These are phyloP conservation scores for Lasioglossum albipes DNA, from an alignment of 1,140 invertebrate species.

Conservation along the genomic window DNA sequence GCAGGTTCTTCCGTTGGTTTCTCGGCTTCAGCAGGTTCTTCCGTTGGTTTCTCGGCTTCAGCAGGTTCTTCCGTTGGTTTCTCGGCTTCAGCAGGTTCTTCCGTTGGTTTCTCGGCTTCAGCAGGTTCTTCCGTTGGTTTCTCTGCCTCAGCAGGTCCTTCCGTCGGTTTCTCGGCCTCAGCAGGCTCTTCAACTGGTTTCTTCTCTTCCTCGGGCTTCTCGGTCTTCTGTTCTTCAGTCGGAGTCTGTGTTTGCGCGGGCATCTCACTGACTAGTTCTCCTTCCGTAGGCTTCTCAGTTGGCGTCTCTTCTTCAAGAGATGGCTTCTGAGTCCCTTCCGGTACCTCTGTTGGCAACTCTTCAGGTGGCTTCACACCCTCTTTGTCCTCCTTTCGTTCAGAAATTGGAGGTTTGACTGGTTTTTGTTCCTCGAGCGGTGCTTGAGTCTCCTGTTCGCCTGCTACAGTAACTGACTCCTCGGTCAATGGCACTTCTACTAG, in stretches of 20 bases:
- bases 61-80: slow-evolving; percentile 38
- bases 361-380: not conserved
- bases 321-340: slow-evolving; percentile 42
- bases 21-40: slow-evolving; percentile 31
- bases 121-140: slow-evolving; percentile 48
- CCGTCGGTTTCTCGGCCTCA: slow-evolving; percentile 37
- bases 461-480: not conserved
- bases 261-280: slow-evolving; percentile 41
- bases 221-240: slow-evolving; percentile 14
- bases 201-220: slow-evolving; percentile 18
- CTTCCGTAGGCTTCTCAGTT: slow-evolving; percentile 48
- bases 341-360: slow-evolving; percentile 10
- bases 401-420: slow-evolving; percentile 18
- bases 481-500: not conserved
- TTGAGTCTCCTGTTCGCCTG: not conserved
- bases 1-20: slow-evolving; percentile 26
- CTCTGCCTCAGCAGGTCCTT: slow-evolving; percentile 10
- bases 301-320: slow-evolving; percentile 43
- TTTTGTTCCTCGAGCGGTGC: not conserved
- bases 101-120: slow-evolving; percentile 52
- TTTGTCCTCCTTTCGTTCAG: slow-evolving; percentile 34
- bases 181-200: not conserved
- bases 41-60: not conserved
- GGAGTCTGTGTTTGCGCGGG: slow-evolving; percentile 15
- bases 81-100: slow-evolving; percentile 48